Evolutionary conservation across 2,797 vertebrate genomes (phyloP).

Genomic region (Fratercula arctica): DNA sequence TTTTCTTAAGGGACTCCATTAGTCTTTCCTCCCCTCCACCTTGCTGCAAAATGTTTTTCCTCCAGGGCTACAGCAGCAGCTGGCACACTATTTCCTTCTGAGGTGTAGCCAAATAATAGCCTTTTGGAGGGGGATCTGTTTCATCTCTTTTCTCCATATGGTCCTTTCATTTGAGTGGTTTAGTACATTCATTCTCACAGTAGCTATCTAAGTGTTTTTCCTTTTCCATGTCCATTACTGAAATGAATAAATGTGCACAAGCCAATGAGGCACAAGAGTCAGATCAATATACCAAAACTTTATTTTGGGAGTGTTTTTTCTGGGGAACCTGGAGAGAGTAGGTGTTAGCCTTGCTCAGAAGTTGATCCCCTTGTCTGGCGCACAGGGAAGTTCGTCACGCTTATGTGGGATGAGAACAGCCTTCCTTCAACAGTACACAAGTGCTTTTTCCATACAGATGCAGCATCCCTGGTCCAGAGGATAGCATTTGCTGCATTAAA

Average conservation of each 20-base stretch:
- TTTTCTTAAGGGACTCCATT: conserved; percentile 31
- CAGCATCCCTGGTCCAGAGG: not conserved
- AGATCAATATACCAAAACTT: not conserved
- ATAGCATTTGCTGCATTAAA: not conserved
- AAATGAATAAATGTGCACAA: conserved; percentile 27
- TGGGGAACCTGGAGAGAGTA: not conserved
- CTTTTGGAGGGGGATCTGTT: conserved; percentile 46
- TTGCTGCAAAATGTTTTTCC: conserved; percentile 6
- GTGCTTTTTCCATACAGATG: not conserved
- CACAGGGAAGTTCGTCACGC: not conserved
- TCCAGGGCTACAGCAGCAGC: conserved; percentile 43
- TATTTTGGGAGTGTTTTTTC: not conserved
- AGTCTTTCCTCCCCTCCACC: not conserved
- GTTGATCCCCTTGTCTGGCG: not conserved
- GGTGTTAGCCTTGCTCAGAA: not conserved
- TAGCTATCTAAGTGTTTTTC: conserved; percentile 24
- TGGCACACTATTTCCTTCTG: conserved; percentile 48
- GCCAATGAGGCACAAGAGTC: not conserved
- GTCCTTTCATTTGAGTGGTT: conserved; percentile 34
- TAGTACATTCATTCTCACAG: conserved; percentile 55
- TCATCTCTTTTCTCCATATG: conserved; percentile 50
- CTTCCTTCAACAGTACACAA: not conserved
- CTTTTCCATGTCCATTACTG: not conserved
- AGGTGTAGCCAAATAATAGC: conserved; percentile 59
- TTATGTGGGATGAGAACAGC: not conserved